Evolutionary conservation across 1,140 invertebrate species (phyloP).

Genomic region (Heliconius hewitsoni): DNA sequence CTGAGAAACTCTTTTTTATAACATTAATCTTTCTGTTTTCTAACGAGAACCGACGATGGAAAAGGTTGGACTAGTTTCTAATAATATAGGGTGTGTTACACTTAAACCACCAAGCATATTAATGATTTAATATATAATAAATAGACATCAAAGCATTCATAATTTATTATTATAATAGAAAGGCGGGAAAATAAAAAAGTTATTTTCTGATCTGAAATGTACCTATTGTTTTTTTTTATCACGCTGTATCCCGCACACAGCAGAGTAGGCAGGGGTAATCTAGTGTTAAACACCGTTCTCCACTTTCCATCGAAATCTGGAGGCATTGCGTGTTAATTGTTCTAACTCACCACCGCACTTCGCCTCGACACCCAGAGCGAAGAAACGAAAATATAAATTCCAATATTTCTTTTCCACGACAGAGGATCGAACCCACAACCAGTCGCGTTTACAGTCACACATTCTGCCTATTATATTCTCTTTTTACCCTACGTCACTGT

Average conservation of each 20-base stretch:
- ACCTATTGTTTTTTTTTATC: too few species aligned
- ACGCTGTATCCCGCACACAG: too few species aligned
- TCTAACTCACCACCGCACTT: too few species aligned
- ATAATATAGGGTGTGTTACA: neutral
- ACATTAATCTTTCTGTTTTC: neutral
- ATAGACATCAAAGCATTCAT: constrained; percentile 12
- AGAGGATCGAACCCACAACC: too few species aligned
- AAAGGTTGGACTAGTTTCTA: constrained; percentile 12
- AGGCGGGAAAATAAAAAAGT: constrained; percentile 3
- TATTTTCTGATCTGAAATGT: neutral
- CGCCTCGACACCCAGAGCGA: too few species aligned
- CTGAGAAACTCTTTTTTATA: neutral
- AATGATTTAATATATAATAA: constrained; percentile 11
- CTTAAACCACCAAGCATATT: constrained; percentile 1
- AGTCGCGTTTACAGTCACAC: too few species aligned
- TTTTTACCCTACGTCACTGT: neutral
- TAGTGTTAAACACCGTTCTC: too few species aligned
- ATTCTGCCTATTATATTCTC: neutral
- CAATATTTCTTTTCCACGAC: too few species aligned
- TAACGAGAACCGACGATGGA: neutral
- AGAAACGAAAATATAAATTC: too few species aligned
- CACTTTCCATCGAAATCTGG: too few species aligned
- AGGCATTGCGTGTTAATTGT: too few species aligned
- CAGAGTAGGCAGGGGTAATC: too few species aligned
- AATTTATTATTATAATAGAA: constrained; percentile 8